Base-by-base conservation (phyloP, 2,113 vertebrate species). In the Aptenodytes patagonicus region DNA sequence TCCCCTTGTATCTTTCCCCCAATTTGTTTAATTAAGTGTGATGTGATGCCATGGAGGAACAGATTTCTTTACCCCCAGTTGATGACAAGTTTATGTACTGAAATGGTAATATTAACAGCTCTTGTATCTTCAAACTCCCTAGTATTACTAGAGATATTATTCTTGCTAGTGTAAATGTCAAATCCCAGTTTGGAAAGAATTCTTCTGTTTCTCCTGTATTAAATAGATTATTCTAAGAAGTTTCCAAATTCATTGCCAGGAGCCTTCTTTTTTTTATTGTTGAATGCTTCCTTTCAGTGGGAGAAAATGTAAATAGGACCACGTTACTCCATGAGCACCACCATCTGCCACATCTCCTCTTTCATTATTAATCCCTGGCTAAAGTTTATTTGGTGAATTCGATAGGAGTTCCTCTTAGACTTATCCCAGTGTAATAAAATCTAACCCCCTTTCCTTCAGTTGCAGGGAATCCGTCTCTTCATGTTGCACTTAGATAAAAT, bases 151-250 rank as follows among this genome's bases (percentile, higher is more conserved):
- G 62, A 83, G 75, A 38, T 72, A 64, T n/a, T 90, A 86, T 80
- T 90, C 72, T 80, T 92, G 58, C 38, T 77, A 68, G 75, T 81
- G 68, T 88, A 95, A 96, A 96, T 94, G 90, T 96, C 85, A 96
- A 80, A 88, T 83, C 46, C 68, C 64, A 42, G 42, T 88, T 69
- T 90, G 79, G 80, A 94, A 90, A 80, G 51, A 88, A 92, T 80
- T 90, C 76, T 72, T 93, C 49, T 77, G 5, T 66, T 77, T 86
- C 62, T 65, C 42, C 38, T 80, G 40, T 77, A 62, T 95, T 86
- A 90, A 79, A 38, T 34, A 84, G 85, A 83, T 94, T 83, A 92
- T 90, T 77, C 47, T 77, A 80, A 84, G 70, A 73, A 80, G 19
- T 90, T 93, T 91, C 36, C 22, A 76, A 69, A 93, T 70, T 73